These are phyloP conservation scores for Andrena trimmerana DNA, from an alignment of 2,888 invertebrate genomes.

Conservation along the genomic window DNA sequence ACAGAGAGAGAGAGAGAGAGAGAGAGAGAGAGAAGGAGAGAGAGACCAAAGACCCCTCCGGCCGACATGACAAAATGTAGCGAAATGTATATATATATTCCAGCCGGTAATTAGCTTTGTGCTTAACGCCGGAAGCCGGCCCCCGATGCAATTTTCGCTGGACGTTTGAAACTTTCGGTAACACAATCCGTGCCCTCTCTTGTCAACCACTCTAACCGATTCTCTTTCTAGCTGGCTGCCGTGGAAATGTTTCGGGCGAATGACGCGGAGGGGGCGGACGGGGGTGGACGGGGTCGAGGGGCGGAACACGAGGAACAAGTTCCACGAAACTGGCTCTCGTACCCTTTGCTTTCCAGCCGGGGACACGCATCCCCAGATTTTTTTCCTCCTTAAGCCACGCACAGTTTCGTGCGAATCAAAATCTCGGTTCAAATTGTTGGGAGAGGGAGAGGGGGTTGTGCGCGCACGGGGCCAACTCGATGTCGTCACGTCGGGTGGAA, in stretches of 20 bases:
- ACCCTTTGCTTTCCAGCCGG: constrained; percentile 33
- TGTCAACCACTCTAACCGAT: constrained; percentile 61
- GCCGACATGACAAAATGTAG: constrained; percentile 73
- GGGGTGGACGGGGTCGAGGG: constrained; percentile 27
- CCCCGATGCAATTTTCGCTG: constrained; percentile 70
- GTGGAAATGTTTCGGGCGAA: constrained; percentile 59
- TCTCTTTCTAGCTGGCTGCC: constrained; percentile 57
- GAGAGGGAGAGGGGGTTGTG: too few relatives aligned
- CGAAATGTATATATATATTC: constrained; percentile 67
- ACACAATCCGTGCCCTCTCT: constrained; percentile 63
- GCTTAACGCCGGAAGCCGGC: constrained; percentile 59
- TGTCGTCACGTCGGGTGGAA: background rate
- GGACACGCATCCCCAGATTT: background rate
- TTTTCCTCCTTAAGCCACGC: background rate
- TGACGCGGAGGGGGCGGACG: constrained; percentile 43
- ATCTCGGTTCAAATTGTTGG: background rate
- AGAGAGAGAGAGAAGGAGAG: constrained; percentile 19
- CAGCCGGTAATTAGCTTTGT: constrained; percentile 77
- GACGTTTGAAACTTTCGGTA: constrained; percentile 73
- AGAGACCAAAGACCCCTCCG: constrained; percentile 62
- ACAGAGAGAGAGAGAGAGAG: constrained; percentile 33
- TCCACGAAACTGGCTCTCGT: constrained; percentile 48
- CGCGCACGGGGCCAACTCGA: background rate
- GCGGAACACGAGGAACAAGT: constrained; percentile 51
- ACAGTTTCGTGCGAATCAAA: background rate